Evolutionary conservation across 2,888 invertebrate genomes (phyloP).

Genomic region (Taphrorychus bicolor): DNA sequence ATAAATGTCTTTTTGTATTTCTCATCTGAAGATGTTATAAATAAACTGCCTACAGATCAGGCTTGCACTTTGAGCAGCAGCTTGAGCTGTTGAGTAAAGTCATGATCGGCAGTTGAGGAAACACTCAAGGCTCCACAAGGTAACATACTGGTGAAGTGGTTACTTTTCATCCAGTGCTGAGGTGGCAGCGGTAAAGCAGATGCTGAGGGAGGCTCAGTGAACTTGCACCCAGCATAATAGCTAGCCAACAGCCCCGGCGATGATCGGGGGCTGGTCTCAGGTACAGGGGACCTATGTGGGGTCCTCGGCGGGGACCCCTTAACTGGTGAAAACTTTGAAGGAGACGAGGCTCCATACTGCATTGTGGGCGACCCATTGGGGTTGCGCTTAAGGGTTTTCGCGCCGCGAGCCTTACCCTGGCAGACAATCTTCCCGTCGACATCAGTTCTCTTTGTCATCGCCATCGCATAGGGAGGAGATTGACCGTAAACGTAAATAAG

Average conservation of each 20-base stretch:
- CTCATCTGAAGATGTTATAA: slow-evolving; percentile 39
- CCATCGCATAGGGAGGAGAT: slow-evolving; percentile 39
- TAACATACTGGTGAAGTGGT: slow-evolving; percentile 64
- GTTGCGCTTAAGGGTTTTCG: slow-evolving; percentile 23
- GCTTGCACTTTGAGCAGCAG: slow-evolving; percentile 60
- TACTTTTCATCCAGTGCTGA: slow-evolving; percentile 69
- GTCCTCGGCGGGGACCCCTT: slow-evolving; percentile 28
- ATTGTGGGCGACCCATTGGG: slow-evolving; percentile 37
- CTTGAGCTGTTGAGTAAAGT: slow-evolving; percentile 57
- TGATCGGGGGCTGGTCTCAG: slow-evolving; percentile 49
- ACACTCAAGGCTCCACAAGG: slow-evolving; percentile 44
- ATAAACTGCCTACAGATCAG: slow-evolving; percentile 51
- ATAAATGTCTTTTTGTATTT: slow-evolving; percentile 52
- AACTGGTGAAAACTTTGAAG: slow-evolving; percentile 39
- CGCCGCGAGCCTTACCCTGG: slow-evolving; percentile 28
- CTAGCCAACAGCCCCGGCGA: slow-evolving; percentile 60
- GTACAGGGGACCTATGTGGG: slow-evolving; percentile 27
- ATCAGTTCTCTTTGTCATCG: slow-evolving; percentile 54
- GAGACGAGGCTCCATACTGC: slow-evolving; percentile 33
- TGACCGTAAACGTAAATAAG: slow-evolving; percentile 24
- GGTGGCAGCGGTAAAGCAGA: slow-evolving; percentile 76
- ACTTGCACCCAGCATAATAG: slow-evolving; percentile 72
- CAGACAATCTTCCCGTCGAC: slow-evolving; percentile 47
- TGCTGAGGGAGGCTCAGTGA: slow-evolving; percentile 75
- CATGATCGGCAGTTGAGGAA: slow-evolving; percentile 46